These are phyloP conservation scores for Palythoa grandis DNA, from an alignment of 92 coral and sea anemone genomes.

Conservation along the genomic window DNA sequence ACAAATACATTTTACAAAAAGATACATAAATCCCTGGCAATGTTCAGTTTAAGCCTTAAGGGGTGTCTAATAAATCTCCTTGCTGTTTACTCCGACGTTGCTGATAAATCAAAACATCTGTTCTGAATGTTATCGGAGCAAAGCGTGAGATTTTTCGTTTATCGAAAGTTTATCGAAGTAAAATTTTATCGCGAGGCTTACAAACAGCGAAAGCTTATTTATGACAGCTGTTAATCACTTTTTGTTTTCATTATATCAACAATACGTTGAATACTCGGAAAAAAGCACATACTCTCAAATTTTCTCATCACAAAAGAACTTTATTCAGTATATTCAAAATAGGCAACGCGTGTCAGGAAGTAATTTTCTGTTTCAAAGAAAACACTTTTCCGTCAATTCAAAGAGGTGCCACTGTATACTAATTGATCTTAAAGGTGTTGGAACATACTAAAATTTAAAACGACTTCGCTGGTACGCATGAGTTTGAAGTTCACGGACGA, in stretches of 20 bases:
- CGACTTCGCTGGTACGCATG: neutral
- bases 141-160: neutral
- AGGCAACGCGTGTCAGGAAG: neutral
- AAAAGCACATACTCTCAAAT: neutral
- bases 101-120: neutral
- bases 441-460: neutral
- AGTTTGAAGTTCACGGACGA: too few relatives aligned
- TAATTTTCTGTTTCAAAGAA: slow-evolving; percentile 9
- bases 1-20: too few relatives aligned
- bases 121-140: neutral
- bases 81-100: neutral
- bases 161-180: too few relatives aligned
- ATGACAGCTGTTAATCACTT: too few relatives aligned
- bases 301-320: slow-evolving; percentile 22
- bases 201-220: too few relatives aligned
- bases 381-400: neutral
- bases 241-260: neutral
- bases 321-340: neutral
- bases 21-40: too few relatives aligned
- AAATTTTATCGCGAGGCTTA: too few relatives aligned
- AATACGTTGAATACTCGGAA: neutral
- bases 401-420: neutral
- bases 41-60: neutral
- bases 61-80: neutral
- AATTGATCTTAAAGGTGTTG: too few relatives aligned